phyloP scores from a whole-genome alignment of 2,113 vertebrate species.

The Clarias gariepinus region DNA sequence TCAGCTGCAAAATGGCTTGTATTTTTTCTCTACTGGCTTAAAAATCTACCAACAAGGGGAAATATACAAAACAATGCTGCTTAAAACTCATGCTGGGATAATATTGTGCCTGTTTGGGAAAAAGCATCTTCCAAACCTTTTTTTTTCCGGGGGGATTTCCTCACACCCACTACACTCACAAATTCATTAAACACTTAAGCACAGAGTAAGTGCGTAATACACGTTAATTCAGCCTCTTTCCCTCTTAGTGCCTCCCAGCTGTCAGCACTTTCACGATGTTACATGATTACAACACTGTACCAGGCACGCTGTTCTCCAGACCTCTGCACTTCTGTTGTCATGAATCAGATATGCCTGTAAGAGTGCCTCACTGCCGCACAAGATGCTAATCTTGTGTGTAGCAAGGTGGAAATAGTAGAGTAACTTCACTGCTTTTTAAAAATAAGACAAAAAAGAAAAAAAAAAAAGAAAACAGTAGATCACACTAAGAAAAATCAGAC shows the following conservation, averaged over 20 bases:
- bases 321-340: conserved; percentile 14
- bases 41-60: neutral
- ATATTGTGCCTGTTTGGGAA: neutral
- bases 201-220: neutral
- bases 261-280: conserved; percentile 67
- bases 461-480: too few relatives aligned
- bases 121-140: neutral
- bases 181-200: neutral
- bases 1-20: neutral
- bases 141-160: too few relatives aligned
- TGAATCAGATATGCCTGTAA: conserved; percentile 16
- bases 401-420: neutral
- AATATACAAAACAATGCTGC: neutral
- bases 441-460: neutral
- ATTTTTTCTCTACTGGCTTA: too few relatives aligned
- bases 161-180: neutral
- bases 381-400: neutral
- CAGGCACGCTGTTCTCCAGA: conserved; percentile 66
- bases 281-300: conserved; percentile 67
- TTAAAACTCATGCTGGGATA: neutral
- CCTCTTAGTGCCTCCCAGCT: conserved; percentile 51
- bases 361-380: neutral
- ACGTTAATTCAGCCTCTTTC: neutral
- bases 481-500: too few relatives aligned
- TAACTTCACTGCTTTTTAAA: neutral